Conservation (phyloP, 2,113 vertebrate genomes). For the Eudyptes chrysolophus region DNA sequence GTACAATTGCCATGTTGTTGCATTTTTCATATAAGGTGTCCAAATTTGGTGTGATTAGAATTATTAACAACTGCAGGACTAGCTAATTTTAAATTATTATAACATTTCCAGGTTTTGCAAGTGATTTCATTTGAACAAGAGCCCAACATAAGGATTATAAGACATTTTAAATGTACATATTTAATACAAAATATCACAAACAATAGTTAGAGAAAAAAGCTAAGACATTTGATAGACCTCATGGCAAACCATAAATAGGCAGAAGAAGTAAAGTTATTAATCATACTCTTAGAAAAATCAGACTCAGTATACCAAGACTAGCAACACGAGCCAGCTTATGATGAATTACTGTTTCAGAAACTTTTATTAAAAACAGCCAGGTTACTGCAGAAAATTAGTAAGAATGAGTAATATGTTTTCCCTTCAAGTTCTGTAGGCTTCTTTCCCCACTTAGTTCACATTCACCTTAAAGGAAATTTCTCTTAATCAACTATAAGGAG, state of each 20-base stretch:
- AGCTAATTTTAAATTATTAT: neutral
- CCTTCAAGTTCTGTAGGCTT: neutral
- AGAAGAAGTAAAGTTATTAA: neutral
- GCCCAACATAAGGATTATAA: neutral
- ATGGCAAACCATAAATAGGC: neutral
- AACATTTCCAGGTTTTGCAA: neutral
- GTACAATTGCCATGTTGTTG: neutral
- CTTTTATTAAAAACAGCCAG: neutral
- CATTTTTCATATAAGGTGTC: neutral
- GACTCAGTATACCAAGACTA: neutral
- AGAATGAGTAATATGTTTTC: slow-evolving; percentile 9
- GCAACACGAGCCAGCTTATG: neutral
- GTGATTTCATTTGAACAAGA: neutral
- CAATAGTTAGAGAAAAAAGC: neutral
- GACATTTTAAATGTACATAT: neutral
- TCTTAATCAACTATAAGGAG: neutral
- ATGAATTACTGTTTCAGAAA: slow-evolving; percentile 26
- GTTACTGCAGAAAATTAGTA: slow-evolving; percentile 30
- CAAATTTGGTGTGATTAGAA: neutral
- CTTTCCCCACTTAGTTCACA: neutral
- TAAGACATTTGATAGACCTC: neutral
- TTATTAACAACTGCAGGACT: neutral
- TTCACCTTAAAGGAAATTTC: neutral
- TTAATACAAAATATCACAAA: neutral
- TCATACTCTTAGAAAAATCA: neutral